Percentiles rank a stretch among this genome's conserved stretches.
Conservation (phyloP, 1,140 invertebrate genomes). For the Piezodorus guildinii region DNA sequence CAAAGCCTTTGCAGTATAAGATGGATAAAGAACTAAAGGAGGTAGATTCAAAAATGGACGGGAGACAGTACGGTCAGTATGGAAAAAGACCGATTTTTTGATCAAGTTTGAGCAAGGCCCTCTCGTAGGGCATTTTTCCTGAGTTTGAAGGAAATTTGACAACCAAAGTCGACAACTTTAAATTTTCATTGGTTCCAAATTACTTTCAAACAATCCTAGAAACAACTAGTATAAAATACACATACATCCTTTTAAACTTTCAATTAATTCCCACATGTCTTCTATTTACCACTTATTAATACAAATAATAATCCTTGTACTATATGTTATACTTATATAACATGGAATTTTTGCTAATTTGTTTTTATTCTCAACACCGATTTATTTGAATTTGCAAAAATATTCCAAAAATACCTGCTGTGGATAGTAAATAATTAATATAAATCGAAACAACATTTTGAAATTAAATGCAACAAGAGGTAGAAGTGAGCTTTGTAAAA, state of each 20-base stretch:
- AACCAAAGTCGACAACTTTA: slow-evolving; percentile 12
- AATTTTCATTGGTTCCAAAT: background rate
- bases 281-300: slow-evolving; percentile 13
- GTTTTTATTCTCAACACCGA: slow-evolving; percentile 13
- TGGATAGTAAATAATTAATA: slow-evolving; percentile 14
- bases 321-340: slow-evolving; percentile 22
- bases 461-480: slow-evolving; percentile 9
- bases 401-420: slow-evolving; percentile 22
- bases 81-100: slow-evolving; percentile 20
- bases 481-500: background rate
- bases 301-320: slow-evolving; percentile 23
- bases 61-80: slow-evolving; percentile 15
- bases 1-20: slow-evolving; percentile 12
- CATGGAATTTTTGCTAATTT: slow-evolving; percentile 25
- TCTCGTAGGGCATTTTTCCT: background rate
- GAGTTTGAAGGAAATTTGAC: background rate
- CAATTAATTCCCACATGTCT: no score
- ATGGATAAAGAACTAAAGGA: slow-evolving; percentile 17
- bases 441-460: slow-evolving; percentile 15
- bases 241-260: slow-evolving; percentile 9
- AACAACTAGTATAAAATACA: slow-evolving; percentile 16
- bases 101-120: slow-evolving; percentile 26
- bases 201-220: slow-evolving; percentile 5
- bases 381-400: background rate
- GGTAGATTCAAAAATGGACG: slow-evolving; percentile 19